Evolutionary conservation across 1,140 invertebrate genomes (phyloP), one percentile per base, ranked within the genome.

Genomic region (Calycopis cecrops): DNA sequence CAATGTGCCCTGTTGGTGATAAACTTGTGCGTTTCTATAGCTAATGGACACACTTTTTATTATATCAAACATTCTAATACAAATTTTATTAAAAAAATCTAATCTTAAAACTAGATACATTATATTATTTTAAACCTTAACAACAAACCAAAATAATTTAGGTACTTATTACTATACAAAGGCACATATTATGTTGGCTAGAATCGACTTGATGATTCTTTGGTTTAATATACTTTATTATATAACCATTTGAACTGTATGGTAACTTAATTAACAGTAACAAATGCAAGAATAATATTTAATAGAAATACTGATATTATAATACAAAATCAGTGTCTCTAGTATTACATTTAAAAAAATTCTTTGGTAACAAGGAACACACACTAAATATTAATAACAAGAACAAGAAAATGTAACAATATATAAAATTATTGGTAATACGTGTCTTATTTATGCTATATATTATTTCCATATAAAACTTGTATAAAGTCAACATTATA

Each of bases 331-430:
- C 33, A 50, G 52, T 54, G 34, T 33, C 38, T 16, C 40, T 38
- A 44, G 38, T 34, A 35, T 12, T 34, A 53, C 42, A 59, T 65
- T 66, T 71, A 67, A 73, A 76, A 73, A 69, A 78, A 69, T 78
- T 85, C 79, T 86, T 86, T 86, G 83, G 83, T 84, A 86, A 86
- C 83, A 80, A 85, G 81, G 79, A 83, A 85, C 83, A 86, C 78
- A 76, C 80, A 71, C 67, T 77, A 76, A 74, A 78, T 72, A 74
- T 74, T 76, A 72, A 79, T 74, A 86, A 86, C 80, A 81, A 83
- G 74, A 85, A 85, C 78, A 82, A 82, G 70, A 79, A 77, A 80
- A 76, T 73, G 68, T 82, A 85, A 84, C 80, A 84, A 85, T 72
- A 59, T 65, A 62, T 69, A 76, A 68, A 67, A 72, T 66, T 68